Evolutionary conservation across 1,140 invertebrate species (phyloP).

Genomic region (Forficula auricularia): DNA sequence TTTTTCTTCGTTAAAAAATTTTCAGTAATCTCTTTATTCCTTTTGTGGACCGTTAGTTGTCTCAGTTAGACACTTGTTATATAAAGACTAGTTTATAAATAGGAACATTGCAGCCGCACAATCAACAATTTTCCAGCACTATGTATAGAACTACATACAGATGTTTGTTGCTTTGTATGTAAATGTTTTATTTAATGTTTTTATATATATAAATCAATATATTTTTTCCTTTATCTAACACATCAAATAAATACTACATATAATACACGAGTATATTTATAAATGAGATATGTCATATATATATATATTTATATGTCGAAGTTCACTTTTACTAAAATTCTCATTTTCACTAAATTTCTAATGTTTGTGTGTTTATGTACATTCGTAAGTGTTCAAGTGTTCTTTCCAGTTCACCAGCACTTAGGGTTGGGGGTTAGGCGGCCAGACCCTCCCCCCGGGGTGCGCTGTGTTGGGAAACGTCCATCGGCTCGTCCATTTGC

Average conservation of each 20-base stretch:
- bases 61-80: slow-evolving; percentile 3
- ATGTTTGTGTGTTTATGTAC: background rate
- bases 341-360: background rate
- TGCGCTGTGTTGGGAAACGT: slow-evolving; percentile 24
- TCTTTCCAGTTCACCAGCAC: slow-evolving; percentile 10
- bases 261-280: slow-evolving; percentile 2
- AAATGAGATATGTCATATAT: background rate
- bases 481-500: slow-evolving; percentile 16
- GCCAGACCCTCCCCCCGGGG: slow-evolving; percentile 31
- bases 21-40: background rate
- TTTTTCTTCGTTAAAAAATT: background rate
- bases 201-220: slow-evolving; percentile 6
- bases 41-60: background rate
- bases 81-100: slow-evolving; percentile 23
- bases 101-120: slow-evolving; percentile 20
- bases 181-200: background rate
- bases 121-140: slow-evolving; percentile 5
- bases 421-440: too few relatives aligned
- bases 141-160: slow-evolving; percentile 4
- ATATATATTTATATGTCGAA: background rate
- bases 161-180: background rate
- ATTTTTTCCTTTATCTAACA: background rate
- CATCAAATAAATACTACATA: slow-evolving; percentile 1
- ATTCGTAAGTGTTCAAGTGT: background rate
- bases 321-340: background rate